A percentile compares a stretch with the other conserved stretches of the same genome.
phyloP scores from a whole-genome alignment of 2,888 invertebrate species.

The Eristalis tenax region DNA sequence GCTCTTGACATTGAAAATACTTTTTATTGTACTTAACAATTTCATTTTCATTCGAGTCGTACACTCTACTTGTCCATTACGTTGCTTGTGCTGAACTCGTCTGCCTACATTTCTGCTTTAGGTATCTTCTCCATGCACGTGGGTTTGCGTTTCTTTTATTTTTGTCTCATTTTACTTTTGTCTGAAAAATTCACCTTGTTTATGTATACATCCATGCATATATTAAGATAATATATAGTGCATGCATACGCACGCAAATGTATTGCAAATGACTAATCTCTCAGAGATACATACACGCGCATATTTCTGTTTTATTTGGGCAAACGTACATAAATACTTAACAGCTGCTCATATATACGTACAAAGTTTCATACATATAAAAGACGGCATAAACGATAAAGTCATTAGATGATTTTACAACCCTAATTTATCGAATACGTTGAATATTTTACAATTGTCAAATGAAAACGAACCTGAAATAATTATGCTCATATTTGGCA shows the following conservation, averaged over 20 bases:
- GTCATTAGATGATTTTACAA: background rate
- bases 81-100: background rate
- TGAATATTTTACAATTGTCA: background rate
- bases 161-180: background rate
- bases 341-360: background rate
- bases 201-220: too few species aligned
- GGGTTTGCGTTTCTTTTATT: background rate
- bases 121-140: background rate
- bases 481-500: background rate
- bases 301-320: background rate
- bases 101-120: background rate
- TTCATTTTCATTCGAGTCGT: conserved; percentile 2
- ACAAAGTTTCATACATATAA: background rate
- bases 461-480: background rate
- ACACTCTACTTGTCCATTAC: conserved; percentile 4
- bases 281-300: too few species aligned
- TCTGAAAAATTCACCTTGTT: background rate
- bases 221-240: background rate
- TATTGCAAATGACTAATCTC: too few species aligned
- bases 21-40: background rate
- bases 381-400: background rate
- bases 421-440: background rate
- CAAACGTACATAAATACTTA: background rate
- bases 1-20: conserved; percentile 42
- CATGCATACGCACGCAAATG: background rate